Evolutionary conservation across 2,113 vertebrate species (phyloP).

Genomic region (Oophaga pumilio): DNA sequence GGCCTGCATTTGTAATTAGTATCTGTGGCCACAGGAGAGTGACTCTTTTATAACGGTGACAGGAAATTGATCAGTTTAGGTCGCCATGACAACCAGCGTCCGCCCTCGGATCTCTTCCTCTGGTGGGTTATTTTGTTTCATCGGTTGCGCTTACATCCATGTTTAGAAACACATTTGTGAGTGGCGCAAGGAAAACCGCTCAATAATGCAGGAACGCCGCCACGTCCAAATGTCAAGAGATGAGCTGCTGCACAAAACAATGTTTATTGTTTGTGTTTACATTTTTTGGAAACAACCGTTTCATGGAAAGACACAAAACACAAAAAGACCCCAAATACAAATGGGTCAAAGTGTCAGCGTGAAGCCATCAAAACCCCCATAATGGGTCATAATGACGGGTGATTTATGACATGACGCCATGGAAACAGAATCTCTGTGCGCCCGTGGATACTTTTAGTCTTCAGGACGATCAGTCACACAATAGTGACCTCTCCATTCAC

Average conservation of each 20-base stretch:
- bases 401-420: slow-evolving; percentile 80
- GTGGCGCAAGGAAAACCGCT: slow-evolving; percentile 72
- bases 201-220: slow-evolving; percentile 71
- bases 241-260: slow-evolving; percentile 71
- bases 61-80: slow-evolving; percentile 85
- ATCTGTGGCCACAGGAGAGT: slow-evolving; percentile 76
- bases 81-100: slow-evolving; percentile 76
- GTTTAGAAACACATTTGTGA: slow-evolving; percentile 76
- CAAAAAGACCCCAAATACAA: slow-evolving; percentile 72
- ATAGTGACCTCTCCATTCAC: not conserved
- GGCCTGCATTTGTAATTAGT: slow-evolving; percentile 80
- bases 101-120: slow-evolving; percentile 59
- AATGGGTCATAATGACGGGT: slow-evolving; percentile 76
- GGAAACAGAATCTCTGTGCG: slow-evolving; percentile 71
- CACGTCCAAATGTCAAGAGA: slow-evolving; percentile 69
- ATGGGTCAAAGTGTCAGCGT: slow-evolving; percentile 69
- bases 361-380: slow-evolving; percentile 77
- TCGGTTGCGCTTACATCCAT: slow-evolving; percentile 62
- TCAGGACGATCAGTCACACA: not conserved
- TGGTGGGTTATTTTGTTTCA: slow-evolving; percentile 36
- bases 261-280: slow-evolving; percentile 48
- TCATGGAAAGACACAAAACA: slow-evolving; percentile 55
- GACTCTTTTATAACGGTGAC: slow-evolving; percentile 77
- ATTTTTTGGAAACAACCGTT: slow-evolving; percentile 69
- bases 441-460: slow-evolving; percentile 64